A percentile compares a stretch with the other conserved stretches of the same genome.
Evolutionary conservation across 2,113 vertebrate genomes (phyloP).

Genomic region (Brachypteracias leptosomus): DNA sequence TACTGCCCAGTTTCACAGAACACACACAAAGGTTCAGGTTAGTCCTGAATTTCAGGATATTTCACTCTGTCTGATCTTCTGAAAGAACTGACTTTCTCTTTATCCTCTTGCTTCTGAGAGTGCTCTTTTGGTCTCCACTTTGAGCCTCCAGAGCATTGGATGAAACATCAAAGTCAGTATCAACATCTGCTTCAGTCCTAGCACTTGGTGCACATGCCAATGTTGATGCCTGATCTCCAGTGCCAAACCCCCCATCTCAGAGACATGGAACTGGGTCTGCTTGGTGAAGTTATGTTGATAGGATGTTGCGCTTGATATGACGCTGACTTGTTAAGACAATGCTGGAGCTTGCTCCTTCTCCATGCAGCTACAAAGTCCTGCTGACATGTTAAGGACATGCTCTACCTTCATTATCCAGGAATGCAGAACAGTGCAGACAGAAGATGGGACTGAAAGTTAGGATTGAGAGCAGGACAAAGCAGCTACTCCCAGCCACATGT

Average conservation of each 20-base stretch:
- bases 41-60: slow-evolving; percentile 52
- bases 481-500: background rate
- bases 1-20: background rate
- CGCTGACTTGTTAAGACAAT: slow-evolving; percentile 32
- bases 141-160: slow-evolving; percentile 26
- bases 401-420: background rate
- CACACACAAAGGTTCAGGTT: slow-evolving; percentile 20
- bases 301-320: background rate
- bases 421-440: accelerated
- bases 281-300: background rate
- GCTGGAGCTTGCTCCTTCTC: slow-evolving; percentile 9
- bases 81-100: background rate
- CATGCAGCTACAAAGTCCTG: background rate
- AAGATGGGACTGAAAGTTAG: background rate
- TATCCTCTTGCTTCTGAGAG: slow-evolving; percentile 23
- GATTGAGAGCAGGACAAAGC: background rate
- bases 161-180: slow-evolving; percentile 53
- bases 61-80: background rate
- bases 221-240: background rate
- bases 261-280: background rate
- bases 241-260: background rate
- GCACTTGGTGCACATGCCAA: background rate
- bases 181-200: slow-evolving; percentile 26
- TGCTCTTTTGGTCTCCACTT: slow-evolving; percentile 31
- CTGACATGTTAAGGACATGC: background rate